These are phyloP conservation scores for human DNA, from an alignment of 2,113 vertebrate species.

Conservation along the genomic window GRCh38 chrX:123695001-123695500, in stretches of 20 bases:
- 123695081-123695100: neutral
- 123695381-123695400: conserved; percentile 48
- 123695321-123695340: conserved; percentile 27
- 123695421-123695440: conserved; percentile 28
- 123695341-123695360: conserved; percentile 27
- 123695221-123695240: neutral
- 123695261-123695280: neutral
- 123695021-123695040: conserved; percentile 9
- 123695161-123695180: neutral
- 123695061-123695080: neutral
- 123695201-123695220: neutral
- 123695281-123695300: neutral
- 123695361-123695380: conserved; percentile 28
- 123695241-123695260: conserved; percentile 28
- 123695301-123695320: conserved; percentile 42
- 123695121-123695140: conserved; percentile 21
- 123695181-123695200: conserved; percentile 33
- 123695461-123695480: neutral
- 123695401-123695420: conserved; percentile 33
- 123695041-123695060: conserved; percentile 11
- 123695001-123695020: conserved; percentile 36
- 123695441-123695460: conserved; percentile 8
- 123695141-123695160: neutral
- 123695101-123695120: conserved; percentile 1
- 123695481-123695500: conserved; percentile 37